phyloP scores from a whole-genome alignment of 2,888 invertebrate genomes.

The Acronicta alni region DNA sequence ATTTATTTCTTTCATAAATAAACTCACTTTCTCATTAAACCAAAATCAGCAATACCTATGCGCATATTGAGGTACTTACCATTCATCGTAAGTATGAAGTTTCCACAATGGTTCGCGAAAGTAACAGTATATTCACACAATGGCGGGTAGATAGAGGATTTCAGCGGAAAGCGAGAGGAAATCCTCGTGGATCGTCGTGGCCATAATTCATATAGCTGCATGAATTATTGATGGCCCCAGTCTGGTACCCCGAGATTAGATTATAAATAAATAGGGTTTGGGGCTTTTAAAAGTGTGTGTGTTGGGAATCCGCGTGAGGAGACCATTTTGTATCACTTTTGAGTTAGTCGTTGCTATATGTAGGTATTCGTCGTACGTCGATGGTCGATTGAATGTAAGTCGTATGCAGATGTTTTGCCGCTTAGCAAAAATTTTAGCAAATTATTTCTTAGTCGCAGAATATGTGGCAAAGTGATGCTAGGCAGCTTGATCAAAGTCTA shows the following conservation, averaged over 20 bases:
- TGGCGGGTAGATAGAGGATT: conserved; percentile 42
- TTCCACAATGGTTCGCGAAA: conserved; percentile 35
- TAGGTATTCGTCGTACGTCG: no score
- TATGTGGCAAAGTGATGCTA: no score
- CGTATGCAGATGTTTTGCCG: no score
- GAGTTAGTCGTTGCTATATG: neutral
- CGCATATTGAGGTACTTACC: conserved; percentile 38
- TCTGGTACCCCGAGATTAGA: conserved; percentile 51
- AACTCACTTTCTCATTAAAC: conserved; percentile 37
- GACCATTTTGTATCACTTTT: conserved; percentile 16
- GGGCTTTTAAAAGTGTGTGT: conserved; percentile 41
- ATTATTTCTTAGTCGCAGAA: no score
- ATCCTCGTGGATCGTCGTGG: conserved; percentile 72
- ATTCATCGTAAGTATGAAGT: conserved; percentile 41
- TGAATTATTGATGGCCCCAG: conserved; percentile 81
- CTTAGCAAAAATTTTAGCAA: no score
- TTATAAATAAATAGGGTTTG: conserved; percentile 58
- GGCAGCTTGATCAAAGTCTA: no score
- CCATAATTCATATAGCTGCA: conserved; percentile 75
- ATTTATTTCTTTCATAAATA: conserved; percentile 31
- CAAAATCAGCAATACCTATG: conserved; percentile 45
- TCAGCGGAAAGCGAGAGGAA: conserved; percentile 68
- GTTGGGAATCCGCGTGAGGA: conserved; percentile 27
- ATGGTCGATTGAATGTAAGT: no score
- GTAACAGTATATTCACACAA: conserved; percentile 51